These are phyloP conservation scores for Paramuricea clavata DNA, from an alignment of 92 coral and sea anemone genomes.

Conservation along the genomic window DNA sequence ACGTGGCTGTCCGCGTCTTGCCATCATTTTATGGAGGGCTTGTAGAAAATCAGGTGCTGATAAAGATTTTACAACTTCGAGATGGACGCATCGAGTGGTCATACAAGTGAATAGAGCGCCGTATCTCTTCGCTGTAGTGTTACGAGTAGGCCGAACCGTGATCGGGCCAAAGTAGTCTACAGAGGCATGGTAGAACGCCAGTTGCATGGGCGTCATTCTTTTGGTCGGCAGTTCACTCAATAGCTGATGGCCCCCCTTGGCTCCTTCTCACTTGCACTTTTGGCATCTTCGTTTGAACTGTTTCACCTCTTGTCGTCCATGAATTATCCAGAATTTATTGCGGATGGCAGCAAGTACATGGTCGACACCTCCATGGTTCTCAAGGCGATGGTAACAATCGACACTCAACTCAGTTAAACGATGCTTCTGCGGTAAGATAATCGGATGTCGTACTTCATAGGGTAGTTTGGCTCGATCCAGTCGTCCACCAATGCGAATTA, in stretches of 20 bases:
- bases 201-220: slow-evolving; percentile 51
- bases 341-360: slow-evolving; percentile 62
- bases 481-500: slow-evolving; percentile 68
- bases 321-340: slow-evolving; percentile 64
- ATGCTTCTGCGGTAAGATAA: slow-evolving; percentile 62
- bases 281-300: slow-evolving; percentile 47
- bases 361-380: slow-evolving; percentile 64
- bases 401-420: slow-evolving; percentile 48
- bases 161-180: slow-evolving; percentile 30
- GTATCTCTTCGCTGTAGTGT: slow-evolving; percentile 32
- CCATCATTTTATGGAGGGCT: slow-evolving; percentile 20
- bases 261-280: slow-evolving; percentile 52
- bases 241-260: slow-evolving; percentile 45
- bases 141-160: slow-evolving; percentile 27
- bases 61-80: slow-evolving; percentile 32
- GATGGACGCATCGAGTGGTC: slow-evolving; percentile 32
- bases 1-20: neutral
- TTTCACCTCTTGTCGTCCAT: slow-evolving; percentile 62
- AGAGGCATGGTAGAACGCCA: slow-evolving; percentile 50
- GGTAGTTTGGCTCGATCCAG: slow-evolving; percentile 58
- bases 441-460: slow-evolving; percentile 68
- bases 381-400: slow-evolving; percentile 32
- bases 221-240: slow-evolving; percentile 62
- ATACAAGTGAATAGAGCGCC: slow-evolving; percentile 27
- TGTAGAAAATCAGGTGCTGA: slow-evolving; percentile 18